phyloP scores from a whole-genome alignment of 2,113 vertebrate genomes.

The Paraplagusia blochii region DNA sequence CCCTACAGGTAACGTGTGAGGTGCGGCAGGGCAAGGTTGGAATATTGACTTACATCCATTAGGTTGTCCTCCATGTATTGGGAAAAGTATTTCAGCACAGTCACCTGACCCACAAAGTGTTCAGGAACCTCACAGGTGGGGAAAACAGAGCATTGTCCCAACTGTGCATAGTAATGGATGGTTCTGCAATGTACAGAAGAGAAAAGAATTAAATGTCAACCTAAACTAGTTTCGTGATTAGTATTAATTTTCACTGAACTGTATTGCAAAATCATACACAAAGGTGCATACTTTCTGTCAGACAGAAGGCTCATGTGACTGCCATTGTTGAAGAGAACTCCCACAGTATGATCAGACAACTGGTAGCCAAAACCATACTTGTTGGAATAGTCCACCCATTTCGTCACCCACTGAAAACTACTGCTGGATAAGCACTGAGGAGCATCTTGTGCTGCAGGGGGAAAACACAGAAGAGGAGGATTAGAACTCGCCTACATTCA shows the following conservation, averaged over 20 bases:
- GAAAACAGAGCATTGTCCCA: slow-evolving; percentile 91
- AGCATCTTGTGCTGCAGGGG: slow-evolving; percentile 76
- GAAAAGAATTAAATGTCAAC: not conserved
- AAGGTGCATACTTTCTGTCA: slow-evolving; percentile 87
- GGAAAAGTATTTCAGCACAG: slow-evolving; percentile 96
- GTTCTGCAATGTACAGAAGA: slow-evolving; percentile 76
- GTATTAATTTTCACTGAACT: slow-evolving; percentile 20
- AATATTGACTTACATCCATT: slow-evolving; percentile 90
- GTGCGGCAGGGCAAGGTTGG: not conserved
- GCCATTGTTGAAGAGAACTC: slow-evolving; percentile 97
- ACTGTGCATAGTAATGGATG: slow-evolving; percentile 92
- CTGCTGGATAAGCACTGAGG: slow-evolving; percentile 82
- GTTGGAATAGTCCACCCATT: slow-evolving; percentile 99
- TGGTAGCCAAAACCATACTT: slow-evolving; percentile 99
- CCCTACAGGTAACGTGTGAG: not conserved
- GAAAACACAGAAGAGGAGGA: slow-evolving; percentile 26
- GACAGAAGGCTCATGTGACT: slow-evolving; percentile 96
- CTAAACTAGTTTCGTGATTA: slow-evolving; percentile 2
- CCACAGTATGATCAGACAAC: slow-evolving; percentile 94
- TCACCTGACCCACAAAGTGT: slow-evolving; percentile 93
- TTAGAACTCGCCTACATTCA: slow-evolving; percentile 24
- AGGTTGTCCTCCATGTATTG: slow-evolving; percentile 99
- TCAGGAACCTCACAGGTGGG: slow-evolving; percentile 87
- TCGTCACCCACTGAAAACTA: slow-evolving; percentile 96
- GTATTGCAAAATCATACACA: slow-evolving; percentile 24